Percentiles rank a stretch among this genome's conserved stretches.
Evolutionary conservation across 92 coral and sea anemone species (phyloP).

Genomic region (Epizoanthus stellaris): DNA sequence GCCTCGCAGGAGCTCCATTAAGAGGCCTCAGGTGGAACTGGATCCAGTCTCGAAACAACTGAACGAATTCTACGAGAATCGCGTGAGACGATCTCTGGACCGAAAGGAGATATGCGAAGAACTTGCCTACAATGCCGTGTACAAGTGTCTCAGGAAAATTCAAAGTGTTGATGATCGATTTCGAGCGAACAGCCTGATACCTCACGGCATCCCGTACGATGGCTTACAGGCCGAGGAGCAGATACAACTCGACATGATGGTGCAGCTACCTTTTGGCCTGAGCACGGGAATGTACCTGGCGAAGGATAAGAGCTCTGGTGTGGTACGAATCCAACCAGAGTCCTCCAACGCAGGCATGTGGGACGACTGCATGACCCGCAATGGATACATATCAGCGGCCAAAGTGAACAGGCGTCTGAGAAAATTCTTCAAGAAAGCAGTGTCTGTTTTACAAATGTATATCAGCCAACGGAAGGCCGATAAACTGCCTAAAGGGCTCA

Average conservation of each 20-base stretch:
- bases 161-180: constrained; percentile 96
- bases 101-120: constrained; percentile 99
- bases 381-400: constrained; percentile 93
- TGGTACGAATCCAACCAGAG: constrained; percentile 89
- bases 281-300: constrained; percentile 93
- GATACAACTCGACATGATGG: constrained; percentile 95
- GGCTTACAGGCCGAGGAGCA: constrained; percentile 97
- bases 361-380: constrained; percentile 96
- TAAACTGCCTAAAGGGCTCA: constrained; percentile 84
- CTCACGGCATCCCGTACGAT: constrained; percentile 97
- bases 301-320: constrained; percentile 80
- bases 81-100: constrained; percentile 90
- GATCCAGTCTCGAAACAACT: constrained; percentile 91
- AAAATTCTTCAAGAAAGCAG: constrained; percentile 92
- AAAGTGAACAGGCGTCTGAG: constrained; percentile 91
- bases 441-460: constrained; percentile 79
- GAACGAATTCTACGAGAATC: constrained; percentile 95
- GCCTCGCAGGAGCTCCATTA: constrained; percentile 85
- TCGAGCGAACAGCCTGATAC: constrained; percentile 92
- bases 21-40: constrained; percentile 80
- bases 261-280: constrained; percentile 91
- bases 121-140: constrained; percentile 90
- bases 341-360: constrained; percentile 82
- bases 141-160: constrained; percentile 90
- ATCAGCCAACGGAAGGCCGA: constrained; percentile 80